A percentile compares a stretch with the other conserved stretches of the same genome.
Evolutionary conservation across 1,140 invertebrate species (phyloP).

Genomic region (Globodera ellingtonae): DNA sequence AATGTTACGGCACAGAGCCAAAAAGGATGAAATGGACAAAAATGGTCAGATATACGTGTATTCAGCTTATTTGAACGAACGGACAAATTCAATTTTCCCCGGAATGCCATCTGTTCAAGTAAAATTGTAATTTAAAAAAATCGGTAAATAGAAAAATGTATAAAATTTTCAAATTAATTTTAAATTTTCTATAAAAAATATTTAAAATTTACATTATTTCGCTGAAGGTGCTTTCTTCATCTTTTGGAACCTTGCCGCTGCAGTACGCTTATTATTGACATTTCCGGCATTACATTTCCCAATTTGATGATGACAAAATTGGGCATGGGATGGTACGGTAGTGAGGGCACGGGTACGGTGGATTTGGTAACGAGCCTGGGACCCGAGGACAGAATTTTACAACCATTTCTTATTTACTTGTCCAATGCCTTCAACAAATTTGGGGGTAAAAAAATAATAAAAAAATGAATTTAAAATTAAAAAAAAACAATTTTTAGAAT

Average conservation of each 20-base stretch:
- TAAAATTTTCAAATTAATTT: not conserved
- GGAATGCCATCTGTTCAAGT: not conserved
- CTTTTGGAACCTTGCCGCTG: slow-evolving; percentile 17
- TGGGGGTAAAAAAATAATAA: slow-evolving; percentile 22
- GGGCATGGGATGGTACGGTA: slow-evolving; percentile 4
- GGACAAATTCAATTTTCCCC: slow-evolving; percentile 31
- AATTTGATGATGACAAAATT: not conserved
- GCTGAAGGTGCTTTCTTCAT: slow-evolving; percentile 15
- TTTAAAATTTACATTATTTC: not conserved
- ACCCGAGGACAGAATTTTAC: slow-evolving; percentile 59
- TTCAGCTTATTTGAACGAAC: slow-evolving; percentile 32
- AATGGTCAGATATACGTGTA: slow-evolving; percentile 29
- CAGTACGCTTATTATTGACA: not conserved
- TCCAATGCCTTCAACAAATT: slow-evolving; percentile 42
- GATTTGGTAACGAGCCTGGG: slow-evolving; percentile 62
- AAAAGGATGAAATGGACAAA: slow-evolving; percentile 22
- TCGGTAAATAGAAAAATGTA: not conserved
- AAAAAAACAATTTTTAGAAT: not conserved
- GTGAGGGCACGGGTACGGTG: slow-evolving; percentile 33
- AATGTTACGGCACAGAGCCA: slow-evolving; percentile 2
- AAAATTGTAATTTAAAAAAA: not conserved
- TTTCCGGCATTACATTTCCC: slow-evolving; percentile 17
- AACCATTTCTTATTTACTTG: slow-evolving; percentile 57
- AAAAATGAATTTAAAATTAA: not conserved
- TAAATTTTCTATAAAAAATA: not conserved